Evolutionary conservation across 2,797 vertebrate species (phyloP), one percentile per base, ranked within the genome.

Genomic region (Sarcophilus harrisii): DNA sequence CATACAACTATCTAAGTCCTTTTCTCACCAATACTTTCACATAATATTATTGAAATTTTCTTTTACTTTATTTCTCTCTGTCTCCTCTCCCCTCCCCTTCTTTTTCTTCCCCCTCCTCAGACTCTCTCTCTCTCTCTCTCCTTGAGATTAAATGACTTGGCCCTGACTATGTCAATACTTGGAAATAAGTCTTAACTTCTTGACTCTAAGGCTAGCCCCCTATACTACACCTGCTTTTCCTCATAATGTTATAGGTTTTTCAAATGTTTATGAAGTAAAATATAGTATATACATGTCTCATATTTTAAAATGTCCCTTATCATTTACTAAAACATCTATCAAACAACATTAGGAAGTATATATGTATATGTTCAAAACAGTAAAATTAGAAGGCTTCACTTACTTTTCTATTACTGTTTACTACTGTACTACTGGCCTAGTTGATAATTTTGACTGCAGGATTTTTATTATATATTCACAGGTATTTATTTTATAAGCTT

Each of bases 361-460:
- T 55, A 54, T 59, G 60, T 29, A 21, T 59, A 95, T 92, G 91
- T 94, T 98, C 81, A 55, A 29, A 94, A 5, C 1, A 95, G 29
- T 96, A 93, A 89, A 97, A 96, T 96, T 54, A 91, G 96, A 97
- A 93, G 32, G 28, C 57, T 90, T 30, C 57, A 18, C 28, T 81
- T 8, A 91, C 18, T 94, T 91, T n/a, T 38, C 87, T 81, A 32
- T 16, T 93, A 57, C 58, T 96, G 57, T 91, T 96, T 90, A 89
- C 60, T 81, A 24, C 66, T 81, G 8, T 81, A 81, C 66, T 45
- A 81, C 5, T 81, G 92, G 5, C 21, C 38, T 49, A 57, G 13
- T 87, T 24, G 52, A 32, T 57, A 57, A 30, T 57, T 90, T 57
- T 54, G 90, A 54, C 3, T 91, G 90, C 58, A 91, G 55, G n/a